Base-by-base conservation (phyloP, 2,888 invertebrate genomes). In the Aquatica leii region DNA sequence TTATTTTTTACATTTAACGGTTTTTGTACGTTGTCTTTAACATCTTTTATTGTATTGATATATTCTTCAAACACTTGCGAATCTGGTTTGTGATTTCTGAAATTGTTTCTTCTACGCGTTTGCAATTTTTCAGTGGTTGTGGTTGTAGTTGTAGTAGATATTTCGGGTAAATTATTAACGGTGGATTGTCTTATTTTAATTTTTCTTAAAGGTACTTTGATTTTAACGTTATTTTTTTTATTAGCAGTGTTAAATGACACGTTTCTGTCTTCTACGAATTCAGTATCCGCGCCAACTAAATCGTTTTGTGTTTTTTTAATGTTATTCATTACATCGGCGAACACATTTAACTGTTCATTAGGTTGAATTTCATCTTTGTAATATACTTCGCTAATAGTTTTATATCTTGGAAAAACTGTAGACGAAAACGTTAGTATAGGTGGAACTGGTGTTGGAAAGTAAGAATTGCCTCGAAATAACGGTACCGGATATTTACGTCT, bases 321-420 rank as follows among this genome's bases (percentile, higher is more conserved):
- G 68, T 84, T 85, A 54, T 83, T 78, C 53, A 85, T 76, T 40
- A 86, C 76, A 71, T 86, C 85, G n/a, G 78, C 76, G 60, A 85
- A 84, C 0, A 85, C 79, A 66, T 78, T 80, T 20, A 81, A 73
- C 67, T 85, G 82, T 59, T 82, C 82, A 60, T 75, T 78, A 1
- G 81, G 78, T 66, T 79, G 79, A 12, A 80, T 80, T 43, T 81
- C 78, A 21, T 81, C 77, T 65, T 81, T 82, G 59, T 82, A 81
- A 59, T 76, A 77, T 4, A 79, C 79, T 65, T 81, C 79, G 62
- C 80, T 80, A 2, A 77, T 55, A 8, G 64, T 62, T 53, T 67
- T 68, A 21, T 60, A 59, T 34, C 62, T 65, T 6, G 64, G 58
- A n/a, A 41, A 14, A 14, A 49, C 34, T 1, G 58, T 57, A 6